Conservation (phyloP, 2,888 invertebrate species). For the Mythimna ferrago region DNA sequence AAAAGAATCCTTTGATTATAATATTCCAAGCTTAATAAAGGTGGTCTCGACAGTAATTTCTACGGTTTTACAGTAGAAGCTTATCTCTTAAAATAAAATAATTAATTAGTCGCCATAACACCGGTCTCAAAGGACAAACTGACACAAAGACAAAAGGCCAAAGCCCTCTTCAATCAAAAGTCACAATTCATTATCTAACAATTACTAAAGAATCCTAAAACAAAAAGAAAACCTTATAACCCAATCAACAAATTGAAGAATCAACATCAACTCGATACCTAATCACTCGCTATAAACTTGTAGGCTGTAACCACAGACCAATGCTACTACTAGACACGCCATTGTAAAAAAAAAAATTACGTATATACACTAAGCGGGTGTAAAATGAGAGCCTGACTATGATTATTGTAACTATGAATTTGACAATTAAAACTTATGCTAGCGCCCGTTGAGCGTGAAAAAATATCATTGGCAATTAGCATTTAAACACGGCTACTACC, state of each 20-base stretch:
- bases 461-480: no score
- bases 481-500: no score
- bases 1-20: not conserved
- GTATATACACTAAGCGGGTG: no score
- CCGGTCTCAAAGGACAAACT: not conserved
- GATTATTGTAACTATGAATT: no score
- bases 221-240: constrained; percentile 8
- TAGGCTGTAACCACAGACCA: constrained; percentile 1
- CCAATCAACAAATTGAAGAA: constrained; percentile 39
- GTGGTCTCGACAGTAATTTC: not conserved
- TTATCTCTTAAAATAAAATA: not conserved
- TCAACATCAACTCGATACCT: constrained; percentile 35
- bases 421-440: no score
- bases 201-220: not conserved
- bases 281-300: constrained; percentile 43
- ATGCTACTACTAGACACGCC: no score
- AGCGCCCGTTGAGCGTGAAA: no score
- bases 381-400: no score
- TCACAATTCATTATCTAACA: not conserved
- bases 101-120: not conserved
- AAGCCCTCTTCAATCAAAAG: not conserved
- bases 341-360: no score
- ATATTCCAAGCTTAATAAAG: not conserved
- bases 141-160: not conserved
- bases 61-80: not conserved